A percentile compares a stretch with the other conserved stretches of the same genome.
phyloP scores from a whole-genome alignment of 2,888 invertebrate genomes.

The Lasioglossum malachurum region DNA sequence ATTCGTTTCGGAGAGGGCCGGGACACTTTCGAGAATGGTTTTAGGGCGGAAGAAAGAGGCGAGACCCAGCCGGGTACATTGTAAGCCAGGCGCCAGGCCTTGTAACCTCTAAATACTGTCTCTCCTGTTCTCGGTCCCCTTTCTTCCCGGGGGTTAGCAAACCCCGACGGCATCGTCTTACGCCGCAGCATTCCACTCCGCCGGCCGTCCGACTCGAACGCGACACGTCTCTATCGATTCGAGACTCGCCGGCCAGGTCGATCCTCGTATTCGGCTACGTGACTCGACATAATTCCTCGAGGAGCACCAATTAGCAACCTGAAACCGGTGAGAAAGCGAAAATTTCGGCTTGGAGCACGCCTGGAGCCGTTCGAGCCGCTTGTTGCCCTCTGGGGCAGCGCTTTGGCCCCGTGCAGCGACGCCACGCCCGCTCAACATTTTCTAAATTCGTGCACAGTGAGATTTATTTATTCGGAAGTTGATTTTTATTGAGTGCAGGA shows the following conservation, averaged over 20 bases:
- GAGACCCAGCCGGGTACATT: slow-evolving; percentile 25
- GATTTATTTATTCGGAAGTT: not conserved
- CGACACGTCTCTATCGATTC: slow-evolving; percentile 50
- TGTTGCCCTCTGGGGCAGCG: not conserved
- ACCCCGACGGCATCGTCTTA: slow-evolving; percentile 50
- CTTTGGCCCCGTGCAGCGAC: not conserved
- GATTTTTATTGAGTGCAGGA: not conserved
- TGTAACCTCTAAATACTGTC: slow-evolving; percentile 57
- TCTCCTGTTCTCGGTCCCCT: slow-evolving; percentile 27
- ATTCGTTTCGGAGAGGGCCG: slow-evolving; percentile 16
- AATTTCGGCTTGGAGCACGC: not conserved
- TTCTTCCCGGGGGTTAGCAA: slow-evolving; percentile 41
- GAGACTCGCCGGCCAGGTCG: slow-evolving; percentile 4
- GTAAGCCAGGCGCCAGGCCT: slow-evolving; percentile 58
- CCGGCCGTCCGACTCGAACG: slow-evolving; percentile 19
- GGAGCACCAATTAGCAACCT: slow-evolving; percentile 19
- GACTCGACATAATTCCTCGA: slow-evolving; percentile 34
- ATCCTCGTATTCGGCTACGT: slow-evolving; percentile 29
- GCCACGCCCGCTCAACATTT: not conserved
- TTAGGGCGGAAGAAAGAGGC: slow-evolving; percentile 36
- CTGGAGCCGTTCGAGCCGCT: not conserved
- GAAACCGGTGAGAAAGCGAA: not conserved
- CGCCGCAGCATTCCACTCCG: slow-evolving; percentile 41
- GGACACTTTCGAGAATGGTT: slow-evolving; percentile 38
- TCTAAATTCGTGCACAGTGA: not conserved